Evolutionary conservation across 1,140 invertebrate genomes (phyloP).

Genomic region (Lithobius niger): DNA sequence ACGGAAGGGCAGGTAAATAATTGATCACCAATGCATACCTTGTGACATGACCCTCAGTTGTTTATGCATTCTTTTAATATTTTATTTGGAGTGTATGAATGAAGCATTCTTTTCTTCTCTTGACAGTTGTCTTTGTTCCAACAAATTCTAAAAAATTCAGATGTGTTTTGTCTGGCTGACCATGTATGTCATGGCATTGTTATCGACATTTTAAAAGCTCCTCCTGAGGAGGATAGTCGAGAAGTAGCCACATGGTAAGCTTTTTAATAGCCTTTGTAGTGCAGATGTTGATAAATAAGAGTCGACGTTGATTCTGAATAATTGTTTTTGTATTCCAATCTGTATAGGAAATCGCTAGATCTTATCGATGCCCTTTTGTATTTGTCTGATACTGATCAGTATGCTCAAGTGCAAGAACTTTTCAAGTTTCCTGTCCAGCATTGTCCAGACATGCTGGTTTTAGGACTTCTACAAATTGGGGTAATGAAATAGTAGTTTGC

Average conservation of each 20-base stretch:
- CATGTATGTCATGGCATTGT: slow-evolving; percentile 69
- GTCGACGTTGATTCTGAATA: background rate
- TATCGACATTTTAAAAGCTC: slow-evolving; percentile 78
- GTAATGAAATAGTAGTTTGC: no score
- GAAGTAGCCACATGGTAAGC: slow-evolving; percentile 70
- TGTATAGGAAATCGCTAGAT: slow-evolving; percentile 57
- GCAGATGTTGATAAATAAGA: no score
- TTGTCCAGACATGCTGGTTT: slow-evolving; percentile 81
- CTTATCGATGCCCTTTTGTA: slow-evolving; percentile 74
- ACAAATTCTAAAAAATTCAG: slow-evolving; percentile 65
- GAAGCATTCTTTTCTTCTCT: slow-evolving; percentile 13
- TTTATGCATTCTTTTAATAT: background rate
- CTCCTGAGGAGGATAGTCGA: slow-evolving; percentile 81
- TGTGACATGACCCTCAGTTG: background rate
- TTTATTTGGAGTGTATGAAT: background rate
- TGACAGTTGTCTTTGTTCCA: slow-evolving; percentile 66
- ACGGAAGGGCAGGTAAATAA: slow-evolving; percentile 58
- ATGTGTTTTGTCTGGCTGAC: slow-evolving; percentile 89
- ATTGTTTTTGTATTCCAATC: slow-evolving; percentile 10
- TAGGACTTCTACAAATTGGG: slow-evolving; percentile 72
- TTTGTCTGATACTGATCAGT: slow-evolving; percentile 72
- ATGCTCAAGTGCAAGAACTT: slow-evolving; percentile 66
- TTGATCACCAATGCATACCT: slow-evolving; percentile 6
- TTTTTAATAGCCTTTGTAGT: no score
- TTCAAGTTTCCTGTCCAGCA: slow-evolving; percentile 84